Percentiles rank a stretch among this genome's conserved stretches.
Conservation (phyloP, 2,113 vertebrate species). For the Phasianus colchicus region DNA sequence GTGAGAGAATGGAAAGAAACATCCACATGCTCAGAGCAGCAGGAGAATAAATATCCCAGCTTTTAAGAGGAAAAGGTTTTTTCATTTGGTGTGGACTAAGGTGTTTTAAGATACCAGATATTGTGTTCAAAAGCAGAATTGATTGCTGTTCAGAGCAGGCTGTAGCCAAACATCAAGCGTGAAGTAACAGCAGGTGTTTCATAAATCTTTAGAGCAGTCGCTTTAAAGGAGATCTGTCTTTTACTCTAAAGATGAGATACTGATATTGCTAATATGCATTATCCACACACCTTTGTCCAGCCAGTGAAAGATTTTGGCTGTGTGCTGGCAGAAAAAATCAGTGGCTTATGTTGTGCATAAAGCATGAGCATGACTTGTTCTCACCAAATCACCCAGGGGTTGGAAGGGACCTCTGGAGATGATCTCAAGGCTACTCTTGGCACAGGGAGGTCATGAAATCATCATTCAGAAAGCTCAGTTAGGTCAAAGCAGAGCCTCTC, state of each 20-base stretch:
- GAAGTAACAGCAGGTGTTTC: conserved; percentile 5
- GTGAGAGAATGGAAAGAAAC: not conserved
- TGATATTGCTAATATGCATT: not conserved
- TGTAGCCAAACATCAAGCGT: conserved; percentile 8
- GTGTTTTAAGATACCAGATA: not conserved
- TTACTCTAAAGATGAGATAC: not conserved
- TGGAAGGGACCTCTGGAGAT: no score
- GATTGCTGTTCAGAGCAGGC: not conserved
- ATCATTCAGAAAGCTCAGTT: not conserved
- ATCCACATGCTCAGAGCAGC: accelerated
- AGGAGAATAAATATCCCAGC: not conserved
- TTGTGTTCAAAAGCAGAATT: not conserved
- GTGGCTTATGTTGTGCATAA: conserved; percentile 34
- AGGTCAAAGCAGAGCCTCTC: not conserved
- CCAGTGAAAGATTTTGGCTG: not conserved
- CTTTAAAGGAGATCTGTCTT: not conserved
- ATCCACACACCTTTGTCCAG: not conserved
- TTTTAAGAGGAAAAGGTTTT: not conserved
- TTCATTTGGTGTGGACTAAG: not conserved
- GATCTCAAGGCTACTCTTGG: not conserved
- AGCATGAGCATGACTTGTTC: not conserved
- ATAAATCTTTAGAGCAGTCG: not conserved
- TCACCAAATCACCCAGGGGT: not conserved
- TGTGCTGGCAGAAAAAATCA: not conserved
- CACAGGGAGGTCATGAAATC: not conserved